Percentiles rank a stretch among this genome's conserved stretches.
phyloP scores from a whole-genome alignment of 2,113 vertebrate species.

The Tragelaphus strepsiceros region DNA sequence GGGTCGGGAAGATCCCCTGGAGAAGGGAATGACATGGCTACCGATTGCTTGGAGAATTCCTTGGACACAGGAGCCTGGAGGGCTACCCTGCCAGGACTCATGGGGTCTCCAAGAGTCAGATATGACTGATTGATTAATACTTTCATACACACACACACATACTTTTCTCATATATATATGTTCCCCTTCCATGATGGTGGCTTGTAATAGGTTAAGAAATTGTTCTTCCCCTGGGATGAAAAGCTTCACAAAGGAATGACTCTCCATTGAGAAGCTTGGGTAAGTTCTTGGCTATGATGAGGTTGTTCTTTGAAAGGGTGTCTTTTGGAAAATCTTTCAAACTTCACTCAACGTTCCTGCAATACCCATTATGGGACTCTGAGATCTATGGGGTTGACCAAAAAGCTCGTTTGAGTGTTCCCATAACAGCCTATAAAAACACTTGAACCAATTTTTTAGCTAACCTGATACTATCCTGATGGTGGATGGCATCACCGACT shows the following conservation, averaged over 20 bases:
- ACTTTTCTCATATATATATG: neutral
- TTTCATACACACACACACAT: neutral
- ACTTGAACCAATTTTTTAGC: neutral
- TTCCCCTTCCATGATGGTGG: neutral
- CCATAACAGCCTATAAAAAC: neutral
- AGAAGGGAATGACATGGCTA: neutral
- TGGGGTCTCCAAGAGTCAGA: neutral
- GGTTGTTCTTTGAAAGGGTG: neutral
- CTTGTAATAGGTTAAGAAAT: neutral
- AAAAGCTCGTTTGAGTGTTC: neutral
- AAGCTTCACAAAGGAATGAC: neutral
- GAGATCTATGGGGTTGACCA: neutral
- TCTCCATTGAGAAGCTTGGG: neutral
- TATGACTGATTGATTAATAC: neutral
- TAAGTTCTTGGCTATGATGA: neutral
- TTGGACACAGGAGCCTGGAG: neutral
- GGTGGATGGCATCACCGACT: neutral
- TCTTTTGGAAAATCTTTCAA: neutral
- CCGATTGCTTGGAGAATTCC: neutral
- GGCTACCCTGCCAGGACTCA: neutral
- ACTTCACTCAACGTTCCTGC: neutral
- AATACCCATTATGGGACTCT: neutral
- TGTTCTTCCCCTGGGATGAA: neutral
- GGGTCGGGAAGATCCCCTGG: neutral
- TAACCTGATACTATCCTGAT: neutral